Evolutionary conservation across 2,888 invertebrate genomes (phyloP).

Genomic region (Diarsia rubi): DNA sequence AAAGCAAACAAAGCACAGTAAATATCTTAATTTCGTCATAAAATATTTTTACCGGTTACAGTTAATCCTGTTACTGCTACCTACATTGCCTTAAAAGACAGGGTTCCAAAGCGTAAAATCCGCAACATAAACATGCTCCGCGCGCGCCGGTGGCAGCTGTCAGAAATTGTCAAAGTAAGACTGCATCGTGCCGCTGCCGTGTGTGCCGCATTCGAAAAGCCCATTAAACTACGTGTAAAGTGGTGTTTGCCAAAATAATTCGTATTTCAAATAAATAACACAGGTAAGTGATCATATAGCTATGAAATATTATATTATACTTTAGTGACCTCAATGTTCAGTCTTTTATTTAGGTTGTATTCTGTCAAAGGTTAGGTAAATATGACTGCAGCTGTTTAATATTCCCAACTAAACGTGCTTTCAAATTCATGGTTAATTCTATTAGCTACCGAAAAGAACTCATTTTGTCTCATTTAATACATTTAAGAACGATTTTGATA

Average conservation of each 20-base stretch:
- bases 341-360: slow-evolving; percentile 25
- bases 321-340: not conserved
- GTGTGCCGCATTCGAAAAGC: slow-evolving; percentile 36
- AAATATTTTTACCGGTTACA: not conserved
- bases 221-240: slow-evolving; percentile 56
- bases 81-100: slow-evolving; percentile 35
- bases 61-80: not conserved
- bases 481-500: not conserved
- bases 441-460: not conserved
- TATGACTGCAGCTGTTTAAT: slow-evolving; percentile 2
- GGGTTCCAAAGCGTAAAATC: slow-evolving; percentile 5
- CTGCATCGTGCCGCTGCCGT: slow-evolving; percentile 46
- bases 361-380: slow-evolving; percentile 28
- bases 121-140: not conserved
- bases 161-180: slow-evolving; percentile 30
- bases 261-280: slow-evolving; percentile 10
- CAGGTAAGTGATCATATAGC: slow-evolving; percentile 32
- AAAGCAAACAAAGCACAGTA: too few relatives aligned
- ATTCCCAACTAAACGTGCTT: slow-evolving; percentile 4
- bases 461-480: not conserved
- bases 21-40: not conserved
- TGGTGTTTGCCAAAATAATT: slow-evolving; percentile 25
- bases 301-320: not conserved
- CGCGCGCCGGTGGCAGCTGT: slow-evolving; percentile 11
- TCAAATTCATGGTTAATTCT: slow-evolving; percentile 1